Percentiles rank a stretch among this genome's conserved stretches.
Evolutionary conservation across 2,888 invertebrate genomes (phyloP).

Genomic region (Cantharis rufa): DNA sequence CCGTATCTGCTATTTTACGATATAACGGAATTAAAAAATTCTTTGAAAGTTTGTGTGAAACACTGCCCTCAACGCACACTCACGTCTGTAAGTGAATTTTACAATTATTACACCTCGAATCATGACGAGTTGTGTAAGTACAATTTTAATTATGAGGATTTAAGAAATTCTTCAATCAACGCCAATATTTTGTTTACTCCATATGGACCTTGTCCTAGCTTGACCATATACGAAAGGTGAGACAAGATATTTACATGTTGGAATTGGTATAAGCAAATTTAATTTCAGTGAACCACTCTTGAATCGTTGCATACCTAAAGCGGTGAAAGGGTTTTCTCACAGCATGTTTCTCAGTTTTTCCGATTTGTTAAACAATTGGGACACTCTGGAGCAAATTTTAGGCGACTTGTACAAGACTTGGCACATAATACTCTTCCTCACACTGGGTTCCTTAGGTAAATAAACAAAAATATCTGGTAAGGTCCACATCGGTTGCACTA

Average conservation of each 20-base stretch:
- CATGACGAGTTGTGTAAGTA: constrained; percentile 80
- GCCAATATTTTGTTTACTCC: constrained; percentile 52
- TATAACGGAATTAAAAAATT: constrained; percentile 72
- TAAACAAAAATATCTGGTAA: background rate
- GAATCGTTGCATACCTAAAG: constrained; percentile 85
- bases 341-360: constrained; percentile 74
- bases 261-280: constrained; percentile 2
- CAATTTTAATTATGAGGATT: constrained; percentile 64
- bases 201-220: constrained; percentile 76
- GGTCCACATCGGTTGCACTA: background rate
- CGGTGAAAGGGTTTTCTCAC: constrained; percentile 67
- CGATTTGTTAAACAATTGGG: constrained; percentile 84
- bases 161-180: constrained; percentile 46
- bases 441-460: constrained; percentile 79
- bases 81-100: constrained; percentile 67
- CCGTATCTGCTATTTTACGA: constrained; percentile 85
- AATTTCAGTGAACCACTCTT: constrained; percentile 71
- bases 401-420: constrained; percentile 88
- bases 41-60: constrained; percentile 87
- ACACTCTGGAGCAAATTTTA: constrained; percentile 84
- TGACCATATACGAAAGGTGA: constrained; percentile 78
- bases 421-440: constrained; percentile 81
- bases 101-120: constrained; percentile 72
- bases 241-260: constrained; percentile 8
- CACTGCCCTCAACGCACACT: constrained; percentile 78